phyloP scores from a whole-genome alignment of 2,888 invertebrate species.

The Dolichopus griseipennis region DNA sequence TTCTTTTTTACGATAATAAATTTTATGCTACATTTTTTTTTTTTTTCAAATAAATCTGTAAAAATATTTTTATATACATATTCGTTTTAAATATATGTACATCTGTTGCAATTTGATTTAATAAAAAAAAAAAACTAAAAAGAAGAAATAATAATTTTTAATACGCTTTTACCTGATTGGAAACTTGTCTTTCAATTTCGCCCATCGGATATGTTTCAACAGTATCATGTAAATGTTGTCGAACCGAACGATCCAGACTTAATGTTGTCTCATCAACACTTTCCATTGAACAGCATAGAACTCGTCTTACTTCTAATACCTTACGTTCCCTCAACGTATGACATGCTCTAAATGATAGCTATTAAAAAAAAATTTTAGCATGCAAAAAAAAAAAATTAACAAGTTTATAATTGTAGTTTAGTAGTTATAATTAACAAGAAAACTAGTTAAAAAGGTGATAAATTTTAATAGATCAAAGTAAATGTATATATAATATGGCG shows the following conservation, averaged over 20 bases:
- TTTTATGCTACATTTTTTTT: too few relatives aligned
- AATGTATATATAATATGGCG: too few relatives aligned
- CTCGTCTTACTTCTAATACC: conserved; percentile 59
- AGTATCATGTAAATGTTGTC: conserved; percentile 58
- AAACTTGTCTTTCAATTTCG: conserved; percentile 58
- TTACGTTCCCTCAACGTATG: conserved; percentile 64
- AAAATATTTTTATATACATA: too few relatives aligned
- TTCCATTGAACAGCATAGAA: conserved; percentile 45
- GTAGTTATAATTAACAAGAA: background rate
- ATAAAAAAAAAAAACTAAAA: conserved; percentile 5
- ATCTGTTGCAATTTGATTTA: background rate
- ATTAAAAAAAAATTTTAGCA: too few relatives aligned
- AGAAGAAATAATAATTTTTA: background rate
- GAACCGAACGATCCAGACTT: conserved; percentile 51
- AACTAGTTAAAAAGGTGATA: conserved; percentile 14
- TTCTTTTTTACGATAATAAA: too few relatives aligned
- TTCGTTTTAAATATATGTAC: background rate
- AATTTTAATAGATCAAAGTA: conserved; percentile 12
- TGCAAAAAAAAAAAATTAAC: too few relatives aligned
- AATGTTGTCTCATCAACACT: conserved; percentile 44
- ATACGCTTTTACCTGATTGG: conserved; percentile 46
- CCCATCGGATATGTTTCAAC: conserved; percentile 61
- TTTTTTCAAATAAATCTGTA: too few relatives aligned
- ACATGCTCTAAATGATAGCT: conserved; percentile 67
- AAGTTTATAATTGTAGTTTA: background rate